These are phyloP conservation scores for Chroicocephalus ridibundus DNA, from an alignment of 2,113 vertebrate species.

Conservation along the genomic window DNA sequence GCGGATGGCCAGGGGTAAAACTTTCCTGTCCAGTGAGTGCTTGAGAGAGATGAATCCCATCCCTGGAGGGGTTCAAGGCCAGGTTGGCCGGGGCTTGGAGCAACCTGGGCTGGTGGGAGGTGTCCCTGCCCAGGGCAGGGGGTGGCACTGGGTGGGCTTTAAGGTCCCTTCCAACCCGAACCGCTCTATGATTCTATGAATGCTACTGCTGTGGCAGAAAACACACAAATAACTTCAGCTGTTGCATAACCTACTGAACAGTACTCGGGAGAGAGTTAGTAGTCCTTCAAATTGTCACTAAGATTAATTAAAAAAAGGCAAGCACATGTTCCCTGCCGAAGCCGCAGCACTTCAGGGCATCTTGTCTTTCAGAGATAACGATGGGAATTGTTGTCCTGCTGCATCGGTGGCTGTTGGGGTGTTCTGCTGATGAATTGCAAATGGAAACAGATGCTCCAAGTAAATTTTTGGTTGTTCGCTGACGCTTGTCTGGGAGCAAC, in stretches of 20 bases:
- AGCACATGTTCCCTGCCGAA: neutral
- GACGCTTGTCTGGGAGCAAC: neutral
- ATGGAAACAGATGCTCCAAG: neutral
- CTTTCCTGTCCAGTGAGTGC: neutral
- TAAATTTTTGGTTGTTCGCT: neutral
- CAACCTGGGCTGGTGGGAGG: neutral
- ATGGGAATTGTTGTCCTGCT: neutral
- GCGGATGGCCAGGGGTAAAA: neutral
- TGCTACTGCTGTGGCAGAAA: neutral
- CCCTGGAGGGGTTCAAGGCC: neutral
- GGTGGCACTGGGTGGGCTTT: neutral
- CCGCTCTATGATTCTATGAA: neutral
- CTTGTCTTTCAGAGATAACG: neutral
- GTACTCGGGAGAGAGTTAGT: neutral
- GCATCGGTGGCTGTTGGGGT: fast-evolving
- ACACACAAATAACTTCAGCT: neutral
- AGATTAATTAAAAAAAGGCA: neutral
- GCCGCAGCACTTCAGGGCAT: neutral
- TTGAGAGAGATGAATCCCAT: neutral
- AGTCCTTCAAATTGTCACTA: neutral
- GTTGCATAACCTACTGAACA: neutral
- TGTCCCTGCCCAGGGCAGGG: neutral
- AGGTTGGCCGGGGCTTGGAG: neutral
- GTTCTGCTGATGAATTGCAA: neutral
- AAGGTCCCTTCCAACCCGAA: neutral